Conservation (phyloP, 2,888 invertebrate species). For the Tineola bisselliella region DNA sequence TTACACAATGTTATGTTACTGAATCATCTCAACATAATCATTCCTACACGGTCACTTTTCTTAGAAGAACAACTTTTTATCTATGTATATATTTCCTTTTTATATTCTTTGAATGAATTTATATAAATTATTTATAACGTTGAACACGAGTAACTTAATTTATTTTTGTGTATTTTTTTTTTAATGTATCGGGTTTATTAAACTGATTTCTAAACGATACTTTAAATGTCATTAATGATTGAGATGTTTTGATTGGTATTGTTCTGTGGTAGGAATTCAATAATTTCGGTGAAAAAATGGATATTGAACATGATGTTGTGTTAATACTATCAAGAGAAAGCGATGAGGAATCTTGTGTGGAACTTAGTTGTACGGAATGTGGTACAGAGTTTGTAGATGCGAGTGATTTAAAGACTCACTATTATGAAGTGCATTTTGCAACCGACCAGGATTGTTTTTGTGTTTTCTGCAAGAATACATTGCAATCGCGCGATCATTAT, state of each 20-base stretch:
- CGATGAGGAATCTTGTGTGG: neutral
- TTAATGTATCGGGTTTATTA: no score
- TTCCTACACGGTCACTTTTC: no score
- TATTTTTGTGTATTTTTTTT: no score
- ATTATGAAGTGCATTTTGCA: slow-evolving; percentile 32
- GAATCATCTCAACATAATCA: no score
- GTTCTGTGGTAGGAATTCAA: neutral
- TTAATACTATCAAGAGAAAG: neutral
- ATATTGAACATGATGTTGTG: neutral
- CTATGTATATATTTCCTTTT: no score
- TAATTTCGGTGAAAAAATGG: neutral
- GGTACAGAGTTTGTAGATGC: slow-evolving; percentile 44
- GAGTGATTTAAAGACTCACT: slow-evolving; percentile 37
- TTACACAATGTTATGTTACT: no score
- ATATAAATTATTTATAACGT: no score
- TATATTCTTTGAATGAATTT: no score
- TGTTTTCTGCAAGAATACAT: slow-evolving; percentile 29
- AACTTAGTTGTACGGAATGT: slow-evolving; percentile 20
- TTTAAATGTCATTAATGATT: neutral
- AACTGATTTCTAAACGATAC: neutral
- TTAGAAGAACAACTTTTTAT: no score
- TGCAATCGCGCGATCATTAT: slow-evolving; percentile 25
- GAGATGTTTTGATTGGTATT: neutral
- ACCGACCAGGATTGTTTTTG: slow-evolving; percentile 22
- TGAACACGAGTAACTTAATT: no score